These are phyloP conservation scores for Lanistes nyassanus DNA, from an alignment of 1,140 invertebrate species.

Conservation along the genomic window DNA sequence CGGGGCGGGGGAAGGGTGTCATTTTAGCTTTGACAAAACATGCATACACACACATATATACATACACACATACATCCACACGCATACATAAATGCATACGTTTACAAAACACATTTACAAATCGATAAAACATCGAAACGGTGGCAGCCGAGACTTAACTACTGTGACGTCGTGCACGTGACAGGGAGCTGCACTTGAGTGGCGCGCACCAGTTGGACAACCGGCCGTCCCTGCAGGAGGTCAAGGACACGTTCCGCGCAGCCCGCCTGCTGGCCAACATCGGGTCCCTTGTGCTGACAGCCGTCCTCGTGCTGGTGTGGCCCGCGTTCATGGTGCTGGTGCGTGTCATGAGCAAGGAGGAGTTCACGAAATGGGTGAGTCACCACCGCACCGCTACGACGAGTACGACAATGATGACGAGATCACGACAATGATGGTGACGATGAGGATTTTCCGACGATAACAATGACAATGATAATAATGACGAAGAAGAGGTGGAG, in stretches of 20 bases:
- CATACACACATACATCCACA: constrained; percentile 1
- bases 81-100: too few species aligned
- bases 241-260: constrained; percentile 48
- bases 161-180: not conserved
- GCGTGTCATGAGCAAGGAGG: constrained; percentile 38
- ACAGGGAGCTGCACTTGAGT: constrained; percentile 57
- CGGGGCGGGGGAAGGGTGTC: too few species aligned
- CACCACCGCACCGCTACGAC: too few species aligned
- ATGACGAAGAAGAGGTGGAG: too few species aligned
- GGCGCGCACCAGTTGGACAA: constrained; percentile 53
- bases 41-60: too few species aligned
- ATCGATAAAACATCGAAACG: too few species aligned
- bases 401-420: not conserved
- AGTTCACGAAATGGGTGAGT: constrained; percentile 57
- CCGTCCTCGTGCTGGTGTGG: constrained; percentile 58
- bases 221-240: constrained; percentile 55
- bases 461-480: too few species aligned
- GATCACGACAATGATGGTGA: too few species aligned
- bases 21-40: too few species aligned
- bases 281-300: constrained; percentile 38
- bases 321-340: constrained; percentile 50
- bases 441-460: too few species aligned
- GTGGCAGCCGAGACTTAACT: too few species aligned
- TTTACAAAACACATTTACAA: too few species aligned
- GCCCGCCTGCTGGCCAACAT: constrained; percentile 47